phyloP scores from a whole-genome alignment of 2,113 vertebrate species.

The Cariama cristata region DNA sequence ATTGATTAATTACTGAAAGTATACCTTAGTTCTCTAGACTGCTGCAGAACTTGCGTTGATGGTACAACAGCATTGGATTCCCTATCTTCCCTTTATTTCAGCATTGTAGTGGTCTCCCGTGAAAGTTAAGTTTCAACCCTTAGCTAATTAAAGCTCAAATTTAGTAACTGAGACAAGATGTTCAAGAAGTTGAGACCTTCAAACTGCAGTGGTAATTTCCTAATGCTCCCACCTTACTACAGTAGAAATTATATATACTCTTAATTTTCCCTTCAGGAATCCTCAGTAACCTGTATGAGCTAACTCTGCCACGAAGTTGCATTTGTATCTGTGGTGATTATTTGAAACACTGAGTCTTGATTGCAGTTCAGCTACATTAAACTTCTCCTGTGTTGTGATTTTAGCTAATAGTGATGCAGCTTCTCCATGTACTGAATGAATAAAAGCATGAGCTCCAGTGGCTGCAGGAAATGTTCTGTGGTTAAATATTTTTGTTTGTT shows the following conservation, averaged over 20 bases:
- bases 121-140: neutral
- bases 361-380: neutral
- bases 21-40: neutral
- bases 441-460: neutral
- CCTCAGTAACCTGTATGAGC: neutral
- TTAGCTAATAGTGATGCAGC: neutral
- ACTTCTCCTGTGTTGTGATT: neutral
- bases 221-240: neutral
- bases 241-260: neutral
- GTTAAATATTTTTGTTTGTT: neutral
- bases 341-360: neutral
- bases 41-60: neutral
- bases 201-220: neutral
- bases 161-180: neutral
- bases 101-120: neutral
- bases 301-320: neutral
- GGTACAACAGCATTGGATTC: neutral
- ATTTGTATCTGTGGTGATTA: neutral
- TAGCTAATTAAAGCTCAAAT: neutral
- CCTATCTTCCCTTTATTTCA: neutral
- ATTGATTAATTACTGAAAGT: neutral
- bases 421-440: neutral
- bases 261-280: neutral
- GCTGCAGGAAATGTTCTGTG: conserved; percentile 4
- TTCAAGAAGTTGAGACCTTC: neutral